Base-by-base conservation (phyloP, 2,888 invertebrate genomes). In the Ophion ventricosus region DNA sequence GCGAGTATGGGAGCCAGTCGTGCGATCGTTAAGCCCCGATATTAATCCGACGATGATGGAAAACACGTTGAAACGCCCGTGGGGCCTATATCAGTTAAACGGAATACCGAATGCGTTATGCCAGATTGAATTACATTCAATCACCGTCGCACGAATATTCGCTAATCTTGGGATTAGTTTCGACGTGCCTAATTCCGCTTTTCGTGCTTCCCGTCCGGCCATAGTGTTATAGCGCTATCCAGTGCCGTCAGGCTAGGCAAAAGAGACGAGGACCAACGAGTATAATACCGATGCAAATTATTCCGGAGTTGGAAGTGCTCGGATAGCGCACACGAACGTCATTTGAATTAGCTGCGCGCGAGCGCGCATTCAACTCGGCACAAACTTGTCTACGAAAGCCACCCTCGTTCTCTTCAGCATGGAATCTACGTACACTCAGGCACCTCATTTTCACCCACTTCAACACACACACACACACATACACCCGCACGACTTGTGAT, bases 261-360 rank as follows among this genome's bases (percentile, higher is more conserved):
- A 10, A 26, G 57, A 20, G 29, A 43, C 61, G 56, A 54, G 49
- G 40, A 74, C 61, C 61, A 80, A 84, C 73, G 80, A 84, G 81
- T 70, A 64, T 84, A 84, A 78, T 81, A 40, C 74, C 35, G 78
- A 84, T 81, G 81, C 64, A 80, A 83, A 78, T 85, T 81, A 85
- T 85, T 85, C 81, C 72, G 77, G 57, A 43, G 66, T 59, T 25
- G 40, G 43, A 29, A 49, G 43, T 10, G 59, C 49, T n/a, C 11
- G n/a, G 1, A 17, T 1, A 20, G 63, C 35, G 10, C 43, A 63
- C 26, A 43, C 61, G 76, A 72, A 76, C 75, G 61, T 64, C 79
- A 77, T 75, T 82, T 80, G 77, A 86, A 84, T 84, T 78, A 82
- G 64, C 69, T 73, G 25, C 35, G 5, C 8, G 35, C 35, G 5